Percentiles rank a stretch among this genome's conserved stretches.
These are phyloP conservation scores for Brenthis ino DNA, from an alignment of 2,888 invertebrate species.

Conservation along the genomic window DNA sequence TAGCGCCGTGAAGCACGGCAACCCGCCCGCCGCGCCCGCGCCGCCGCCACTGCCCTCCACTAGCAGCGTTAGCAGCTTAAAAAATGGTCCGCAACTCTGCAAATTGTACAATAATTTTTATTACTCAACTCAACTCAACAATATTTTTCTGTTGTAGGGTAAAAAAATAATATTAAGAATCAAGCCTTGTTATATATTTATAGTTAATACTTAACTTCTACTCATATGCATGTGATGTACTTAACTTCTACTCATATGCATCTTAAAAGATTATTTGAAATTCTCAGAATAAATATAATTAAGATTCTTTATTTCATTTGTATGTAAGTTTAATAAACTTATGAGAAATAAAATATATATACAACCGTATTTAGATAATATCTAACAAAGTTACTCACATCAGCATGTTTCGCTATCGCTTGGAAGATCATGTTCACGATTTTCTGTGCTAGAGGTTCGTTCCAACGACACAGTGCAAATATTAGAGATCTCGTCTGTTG, in stretches of 20 bases:
- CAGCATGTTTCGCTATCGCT: slow-evolving; percentile 94
- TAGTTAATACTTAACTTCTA: no score
- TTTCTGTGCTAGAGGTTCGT: slow-evolving; percentile 93
- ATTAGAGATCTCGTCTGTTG: slow-evolving; percentile 95
- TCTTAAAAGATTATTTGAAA: no score
- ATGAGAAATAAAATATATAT: neutral
- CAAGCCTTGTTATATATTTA: no score
- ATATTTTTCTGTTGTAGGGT: no score
- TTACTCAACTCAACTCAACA: no score
- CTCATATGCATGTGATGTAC: no score
- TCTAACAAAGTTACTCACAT: slow-evolving; percentile 80
- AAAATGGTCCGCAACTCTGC: slow-evolving; percentile 93
- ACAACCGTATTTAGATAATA: neutral
- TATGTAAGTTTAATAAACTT: neutral
- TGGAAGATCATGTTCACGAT: slow-evolving; percentile 95
- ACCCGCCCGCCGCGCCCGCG: slow-evolving; percentile 86
- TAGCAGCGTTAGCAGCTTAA: slow-evolving; percentile 93
- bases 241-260: no score
- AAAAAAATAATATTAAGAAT: no score
- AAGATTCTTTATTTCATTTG: neutral
- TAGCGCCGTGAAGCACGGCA: slow-evolving; percentile 95
- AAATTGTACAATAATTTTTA: slow-evolving; percentile 29
- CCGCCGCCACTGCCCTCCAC: slow-evolving; percentile 91
- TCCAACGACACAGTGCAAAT: slow-evolving; percentile 95
- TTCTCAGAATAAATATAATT: no score